Evolutionary conservation across 2,113 vertebrate genomes (phyloP).

Genomic region (Nesospiza acunhae): DNA sequence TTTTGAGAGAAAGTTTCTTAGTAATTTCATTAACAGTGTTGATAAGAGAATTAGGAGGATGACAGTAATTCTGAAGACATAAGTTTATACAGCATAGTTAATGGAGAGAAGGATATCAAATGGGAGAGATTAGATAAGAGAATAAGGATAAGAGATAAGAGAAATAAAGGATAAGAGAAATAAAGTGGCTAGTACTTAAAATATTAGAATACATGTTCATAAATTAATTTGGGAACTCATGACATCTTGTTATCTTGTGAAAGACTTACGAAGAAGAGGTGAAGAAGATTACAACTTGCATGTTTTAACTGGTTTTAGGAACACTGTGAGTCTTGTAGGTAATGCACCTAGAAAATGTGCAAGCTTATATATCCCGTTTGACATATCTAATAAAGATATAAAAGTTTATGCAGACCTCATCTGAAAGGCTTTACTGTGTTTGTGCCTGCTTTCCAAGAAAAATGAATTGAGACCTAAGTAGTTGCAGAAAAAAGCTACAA

Average conservation of each 20-base stretch:
- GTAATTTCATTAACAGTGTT: conserved; percentile 16
- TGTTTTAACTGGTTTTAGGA: not conserved
- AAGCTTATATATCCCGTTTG: not conserved
- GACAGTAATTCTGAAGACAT: not conserved
- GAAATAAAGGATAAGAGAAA: conserved; percentile 5
- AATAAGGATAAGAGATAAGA: too few relatives aligned
- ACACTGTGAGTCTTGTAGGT: not conserved
- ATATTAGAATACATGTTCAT: not conserved
- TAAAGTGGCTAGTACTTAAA: conserved; percentile 16
- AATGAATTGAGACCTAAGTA: not conserved
- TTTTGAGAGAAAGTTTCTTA: conserved; percentile 6
- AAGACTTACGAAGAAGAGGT: not conserved
- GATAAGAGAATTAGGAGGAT: conserved; percentile 6
- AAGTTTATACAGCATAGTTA: conserved; percentile 1
- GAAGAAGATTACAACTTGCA: not conserved
- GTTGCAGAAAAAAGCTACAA: not conserved
- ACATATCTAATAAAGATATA: not conserved
- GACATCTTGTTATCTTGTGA: not conserved
- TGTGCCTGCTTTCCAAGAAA: not conserved
- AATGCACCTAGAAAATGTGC: not conserved
- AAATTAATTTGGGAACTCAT: not conserved
- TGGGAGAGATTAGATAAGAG: not conserved
- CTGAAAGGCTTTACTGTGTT: not conserved
- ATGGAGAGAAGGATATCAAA: not conserved
- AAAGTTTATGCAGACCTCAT: not conserved